Conservation (phyloP, 92 coral and sea anemone species). For the Zoanthus sociatus region DNA sequence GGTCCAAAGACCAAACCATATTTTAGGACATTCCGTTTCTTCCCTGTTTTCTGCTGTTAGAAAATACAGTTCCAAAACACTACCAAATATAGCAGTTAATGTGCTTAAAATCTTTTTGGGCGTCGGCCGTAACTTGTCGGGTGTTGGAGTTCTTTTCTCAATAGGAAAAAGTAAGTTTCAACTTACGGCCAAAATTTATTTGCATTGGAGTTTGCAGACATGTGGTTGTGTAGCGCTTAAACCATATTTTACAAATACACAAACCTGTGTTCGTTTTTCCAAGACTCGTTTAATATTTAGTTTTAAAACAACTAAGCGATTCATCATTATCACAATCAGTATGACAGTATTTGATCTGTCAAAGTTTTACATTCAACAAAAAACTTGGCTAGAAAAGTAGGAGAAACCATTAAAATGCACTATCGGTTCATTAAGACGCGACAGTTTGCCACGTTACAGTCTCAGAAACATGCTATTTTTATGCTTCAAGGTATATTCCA, state of each 20-base stretch:
- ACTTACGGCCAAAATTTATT: neutral
- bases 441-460: neutral
- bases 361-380: neutral
- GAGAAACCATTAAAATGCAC: slow-evolving; percentile 17
- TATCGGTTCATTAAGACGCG: slow-evolving; percentile 5
- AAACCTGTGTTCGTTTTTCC: neutral
- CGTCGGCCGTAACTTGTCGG: too few relatives aligned
- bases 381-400: neutral
- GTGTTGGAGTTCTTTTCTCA: too few relatives aligned
- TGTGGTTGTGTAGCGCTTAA: neutral
- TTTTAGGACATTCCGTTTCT: too few relatives aligned
- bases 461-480: too few relatives aligned
- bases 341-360: slow-evolving; percentile 8
- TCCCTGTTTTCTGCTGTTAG: too few relatives aligned
- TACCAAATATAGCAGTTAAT: too few relatives aligned
- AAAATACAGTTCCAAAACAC: too few relatives aligned
- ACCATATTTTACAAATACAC: too few relatives aligned
- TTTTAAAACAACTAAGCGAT: slow-evolving; percentile 2
- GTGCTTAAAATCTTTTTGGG: too few relatives aligned
- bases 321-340: neutral
- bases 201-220: neutral
- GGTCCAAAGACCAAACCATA: too few relatives aligned
- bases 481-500: too few relatives aligned
- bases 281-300: slow-evolving; percentile 53
- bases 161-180: neutral